phyloP scores from a whole-genome alignment of 2,797 vertebrate genomes.

The Pipistrellus kuhlii region DNA sequence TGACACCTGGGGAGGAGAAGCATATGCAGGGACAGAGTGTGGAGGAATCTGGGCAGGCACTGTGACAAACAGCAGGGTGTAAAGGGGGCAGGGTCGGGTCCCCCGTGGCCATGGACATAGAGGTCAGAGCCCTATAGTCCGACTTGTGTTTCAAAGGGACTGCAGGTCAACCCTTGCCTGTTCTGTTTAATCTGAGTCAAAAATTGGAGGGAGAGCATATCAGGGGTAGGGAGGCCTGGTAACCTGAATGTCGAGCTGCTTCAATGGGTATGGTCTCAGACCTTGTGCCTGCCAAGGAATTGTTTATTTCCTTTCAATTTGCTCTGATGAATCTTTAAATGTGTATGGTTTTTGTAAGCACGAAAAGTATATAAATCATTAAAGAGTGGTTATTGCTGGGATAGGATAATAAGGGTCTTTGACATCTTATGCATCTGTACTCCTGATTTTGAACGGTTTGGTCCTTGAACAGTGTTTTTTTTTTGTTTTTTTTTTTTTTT shows the following conservation, averaged over 20 bases:
- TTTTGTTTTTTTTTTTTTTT: no score
- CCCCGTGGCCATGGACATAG: rapidly evolving
- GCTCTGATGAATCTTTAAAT: background rate
- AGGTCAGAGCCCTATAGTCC: background rate
- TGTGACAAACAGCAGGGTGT: background rate
- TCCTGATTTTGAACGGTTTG: background rate
- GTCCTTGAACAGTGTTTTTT: background rate
- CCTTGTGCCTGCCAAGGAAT: background rate
- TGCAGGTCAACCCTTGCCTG: background rate
- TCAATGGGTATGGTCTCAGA: background rate
- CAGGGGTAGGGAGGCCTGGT: background rate
- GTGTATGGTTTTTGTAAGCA: background rate
- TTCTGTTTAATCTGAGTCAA: background rate
- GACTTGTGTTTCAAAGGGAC: background rate
- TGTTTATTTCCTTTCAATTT: background rate
- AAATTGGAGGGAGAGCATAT: background rate
- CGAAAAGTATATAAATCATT: background rate
- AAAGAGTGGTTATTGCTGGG: background rate
- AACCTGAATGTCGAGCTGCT: rapidly evolving
- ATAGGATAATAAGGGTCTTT: background rate
- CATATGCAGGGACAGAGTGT: background rate
- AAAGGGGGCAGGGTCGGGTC: background rate
- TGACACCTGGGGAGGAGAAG: background rate
- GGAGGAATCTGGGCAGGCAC: background rate
- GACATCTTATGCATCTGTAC: background rate